Base-by-base conservation (phyloP, 2,888 invertebrate species). In the Caenorhabditis sp. region DNA sequence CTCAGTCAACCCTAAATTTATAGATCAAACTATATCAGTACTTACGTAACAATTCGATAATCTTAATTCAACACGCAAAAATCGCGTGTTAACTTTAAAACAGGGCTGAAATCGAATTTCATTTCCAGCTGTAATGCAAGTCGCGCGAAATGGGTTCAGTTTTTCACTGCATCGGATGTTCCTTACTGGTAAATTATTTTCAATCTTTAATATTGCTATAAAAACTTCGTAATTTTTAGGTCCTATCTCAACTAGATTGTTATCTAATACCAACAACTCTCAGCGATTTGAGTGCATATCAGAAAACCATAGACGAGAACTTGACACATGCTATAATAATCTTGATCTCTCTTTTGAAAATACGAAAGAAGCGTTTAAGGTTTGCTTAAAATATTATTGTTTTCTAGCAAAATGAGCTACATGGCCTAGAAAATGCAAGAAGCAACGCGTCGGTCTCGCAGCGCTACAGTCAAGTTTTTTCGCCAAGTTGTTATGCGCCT, bases 311-410 rank as follows among this genome's bases (percentile, higher is more conserved):
- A 78, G 82, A 24, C 82, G 84, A 47, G 90, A 90, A 50, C 81
- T 89, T 18, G 89, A 90, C 4, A 76, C 84, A 20, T 89, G 89
- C 77, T 91, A 89, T 55, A 62, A 77, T 20, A 68, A 78, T 22
- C 81, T 91, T 24, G 91, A 91, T 87, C 83, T 88, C 40, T 86
- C 86, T 3, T 91, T 91, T 69, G 83, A 88, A 24, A 91, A 91
- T 64, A 89, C 89, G 11, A 84, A 90, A 61, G 91, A 91, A 62
- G 91, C 91, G 2, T 91, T 91, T 71, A 91, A 90, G 87, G 91
- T 90, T n/a, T n/a, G n/a, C n/a, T n/a, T n/a, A n/a, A n/a, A n/a
- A n/a, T n/a, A n/a, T n/a, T n/a, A n/a, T n/a, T n/a, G n/a, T n/a
- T n/a, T n/a, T n/a, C n/a, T n/a, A n/a, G n/a, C n/a, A n/a, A n/a